Conservation (phyloP, 2,888 invertebrate species). For the Schizaphis graminum region DNA sequence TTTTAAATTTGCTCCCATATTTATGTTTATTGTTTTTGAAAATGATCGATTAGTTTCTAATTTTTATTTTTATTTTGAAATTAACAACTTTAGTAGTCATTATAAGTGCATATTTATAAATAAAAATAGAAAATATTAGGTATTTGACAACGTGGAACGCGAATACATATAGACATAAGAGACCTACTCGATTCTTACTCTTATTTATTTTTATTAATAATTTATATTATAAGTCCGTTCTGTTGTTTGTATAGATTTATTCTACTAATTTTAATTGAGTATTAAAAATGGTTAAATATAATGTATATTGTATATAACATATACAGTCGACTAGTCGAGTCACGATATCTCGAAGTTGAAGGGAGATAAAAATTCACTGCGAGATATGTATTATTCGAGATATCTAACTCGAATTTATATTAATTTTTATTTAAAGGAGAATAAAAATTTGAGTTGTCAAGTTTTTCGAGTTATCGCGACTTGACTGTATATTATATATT, state of each 20-base stretch:
- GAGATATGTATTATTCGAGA: too few species aligned
- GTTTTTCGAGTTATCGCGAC: too few species aligned
- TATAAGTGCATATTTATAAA: background rate
- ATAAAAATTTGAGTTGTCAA: too few species aligned
- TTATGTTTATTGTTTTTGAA: background rate
- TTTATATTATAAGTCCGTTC: background rate
- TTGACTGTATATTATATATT: too few species aligned
- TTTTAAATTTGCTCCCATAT: background rate
- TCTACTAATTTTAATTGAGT: too few species aligned
- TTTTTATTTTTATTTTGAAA: background rate
- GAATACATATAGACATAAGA: background rate
- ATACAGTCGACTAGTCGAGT: too few species aligned
- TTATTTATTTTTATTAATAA: background rate
- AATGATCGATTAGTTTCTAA: background rate
- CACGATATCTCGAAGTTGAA: too few species aligned
- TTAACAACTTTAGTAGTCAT: background rate
- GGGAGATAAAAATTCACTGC: too few species aligned
- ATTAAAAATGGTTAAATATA: too few species aligned
- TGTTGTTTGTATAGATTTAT: background rate
- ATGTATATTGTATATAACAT: too few species aligned
- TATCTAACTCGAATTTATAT: too few species aligned
- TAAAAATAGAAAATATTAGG: background rate
- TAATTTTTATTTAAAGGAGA: too few species aligned
- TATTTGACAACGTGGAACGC: background rate
- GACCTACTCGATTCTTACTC: background rate